A percentile compares a stretch with the other conserved stretches of the same genome.
phyloP scores from a whole-genome alignment of 2,888 invertebrate species.

The Rhimphoctona megacephalus region DNA sequence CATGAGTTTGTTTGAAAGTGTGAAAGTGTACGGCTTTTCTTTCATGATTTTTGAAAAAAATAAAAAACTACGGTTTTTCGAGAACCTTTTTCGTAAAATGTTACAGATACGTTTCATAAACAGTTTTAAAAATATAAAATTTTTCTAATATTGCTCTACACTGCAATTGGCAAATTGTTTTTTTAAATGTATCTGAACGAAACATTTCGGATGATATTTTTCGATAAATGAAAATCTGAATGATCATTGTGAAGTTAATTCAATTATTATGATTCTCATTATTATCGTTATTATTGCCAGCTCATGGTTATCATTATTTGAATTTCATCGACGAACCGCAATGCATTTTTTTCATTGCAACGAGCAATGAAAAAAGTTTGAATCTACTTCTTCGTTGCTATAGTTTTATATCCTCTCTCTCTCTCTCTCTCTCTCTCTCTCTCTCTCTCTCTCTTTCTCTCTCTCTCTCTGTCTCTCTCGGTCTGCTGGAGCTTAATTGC shows the following conservation, averaged over 20 bases:
- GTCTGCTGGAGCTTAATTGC: slow-evolving; percentile 60
- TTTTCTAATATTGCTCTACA: too few relatives aligned
- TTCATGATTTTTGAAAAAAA: neutral
- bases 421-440: slow-evolving; percentile 37
- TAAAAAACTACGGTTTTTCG: neutral
- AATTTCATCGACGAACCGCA: slow-evolving; percentile 19
- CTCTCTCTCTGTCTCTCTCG: slow-evolving; percentile 40
- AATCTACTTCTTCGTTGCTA: slow-evolving; percentile 4
- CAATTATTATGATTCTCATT: slow-evolving; percentile 5
- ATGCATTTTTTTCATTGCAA: slow-evolving; percentile 22
- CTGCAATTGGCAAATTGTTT: too few relatives aligned
- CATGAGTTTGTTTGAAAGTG: neutral
- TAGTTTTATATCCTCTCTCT: slow-evolving; percentile 28
- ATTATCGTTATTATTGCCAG: slow-evolving; percentile 4
- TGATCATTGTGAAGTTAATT: neutral
- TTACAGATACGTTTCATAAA: too few relatives aligned
- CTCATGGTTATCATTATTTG: slow-evolving; percentile 2
- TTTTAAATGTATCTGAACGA: too few relatives aligned
- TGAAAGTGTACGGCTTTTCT: too few relatives aligned
- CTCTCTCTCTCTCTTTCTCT: slow-evolving; percentile 35
- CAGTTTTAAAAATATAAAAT: too few relatives aligned
- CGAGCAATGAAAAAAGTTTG: slow-evolving; percentile 51
- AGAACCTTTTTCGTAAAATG: too few relatives aligned
- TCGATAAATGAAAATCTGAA: neutral
- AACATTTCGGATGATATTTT: too few relatives aligned